Base-by-base conservation (phyloP, 2,888 invertebrate genomes). In the Ornithoptera priamus region DNA sequence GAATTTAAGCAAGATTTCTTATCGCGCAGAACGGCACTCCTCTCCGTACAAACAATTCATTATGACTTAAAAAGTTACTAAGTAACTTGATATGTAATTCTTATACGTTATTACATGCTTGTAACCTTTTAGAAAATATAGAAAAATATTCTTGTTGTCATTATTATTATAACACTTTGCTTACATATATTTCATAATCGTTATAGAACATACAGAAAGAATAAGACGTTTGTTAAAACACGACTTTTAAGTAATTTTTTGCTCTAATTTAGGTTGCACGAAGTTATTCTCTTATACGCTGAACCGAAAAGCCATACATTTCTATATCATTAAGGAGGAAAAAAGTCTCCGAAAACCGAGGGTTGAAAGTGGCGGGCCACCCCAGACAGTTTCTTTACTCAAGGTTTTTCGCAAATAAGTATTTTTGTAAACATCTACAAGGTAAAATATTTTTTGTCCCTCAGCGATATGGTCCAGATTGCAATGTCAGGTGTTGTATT, bases 241-340 rank as follows among this genome's bases (percentile, higher is more conserved):
- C 1, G 42, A 42, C 7, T 5, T 42, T 50, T 50, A 18, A 50
- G 53, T n/a, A 18, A 15, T 4, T n/a, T n/a, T 53, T 53, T 18
- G 53, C 18, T 61, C 64, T 64, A 64, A 64, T 53, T 22, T 24
- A 58, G 18, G 57, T 53, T 81, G 81, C 78, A 81, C 77, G 80
- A 78, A 80, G 78, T 78, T 81, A 80, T 79, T 78, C 81, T 80
- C 82, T 88, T 85, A 85, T 18, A 6, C n/a, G 86, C 87, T 84
- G 85, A 86, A 85, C 86, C 80, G 82, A 84, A 85, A 86, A 83
- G 86, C 87, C 85, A 87, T 89, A 90, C 87, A 92, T 88, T 89
- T 90, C 88, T 89, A 89, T 89, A 93, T 90, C 92, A 93, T 93
- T 93, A 93, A 88, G 86, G 84, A 81, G 80, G 82, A 89, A 90